Evolutionary conservation across 2,113 vertebrate species (phyloP).

Genomic region (Pedionomus torquatus): DNA sequence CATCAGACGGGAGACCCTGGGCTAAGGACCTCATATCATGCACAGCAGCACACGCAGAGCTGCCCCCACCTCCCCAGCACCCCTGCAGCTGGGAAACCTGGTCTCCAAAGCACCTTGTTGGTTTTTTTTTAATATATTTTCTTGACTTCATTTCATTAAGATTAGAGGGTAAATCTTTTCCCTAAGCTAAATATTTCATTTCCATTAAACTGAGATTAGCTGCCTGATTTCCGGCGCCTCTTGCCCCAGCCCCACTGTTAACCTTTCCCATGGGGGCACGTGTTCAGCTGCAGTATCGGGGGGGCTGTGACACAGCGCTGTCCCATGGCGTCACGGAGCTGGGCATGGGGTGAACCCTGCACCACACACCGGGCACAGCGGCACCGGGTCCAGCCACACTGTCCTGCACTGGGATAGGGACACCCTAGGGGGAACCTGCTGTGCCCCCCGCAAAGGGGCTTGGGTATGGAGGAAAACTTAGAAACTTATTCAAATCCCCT

Average conservation of each 20-base stretch:
- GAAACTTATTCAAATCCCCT: not conserved
- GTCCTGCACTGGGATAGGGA: not conserved
- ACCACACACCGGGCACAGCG: fast-evolving
- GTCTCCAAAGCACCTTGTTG: not conserved
- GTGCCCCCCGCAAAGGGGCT: not conserved
- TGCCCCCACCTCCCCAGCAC: not conserved
- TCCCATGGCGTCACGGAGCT: fast-evolving
- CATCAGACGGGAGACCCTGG: fast-evolving
- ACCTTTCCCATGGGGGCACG: not conserved
- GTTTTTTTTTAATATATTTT: not conserved
- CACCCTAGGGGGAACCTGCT: not conserved
- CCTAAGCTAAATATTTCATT: conserved; percentile 34
- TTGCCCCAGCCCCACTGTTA: fast-evolving
- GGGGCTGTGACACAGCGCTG: fast-evolving
- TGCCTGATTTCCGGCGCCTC: not conserved
- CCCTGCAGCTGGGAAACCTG: not conserved
- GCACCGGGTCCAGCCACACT: fast-evolving
- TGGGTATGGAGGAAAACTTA: not conserved
- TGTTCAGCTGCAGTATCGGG: fast-evolving
- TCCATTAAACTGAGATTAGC: conserved; percentile 43
- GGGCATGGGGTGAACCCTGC: fast-evolving
- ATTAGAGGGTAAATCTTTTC: conserved; percentile 37
- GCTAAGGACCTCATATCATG: not conserved
- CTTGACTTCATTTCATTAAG: conserved; percentile 40
- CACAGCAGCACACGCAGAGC: fast-evolving